Base-by-base conservation (phyloP, 1,140 invertebrate genomes). In the Cheumatopsyche charites region DNA sequence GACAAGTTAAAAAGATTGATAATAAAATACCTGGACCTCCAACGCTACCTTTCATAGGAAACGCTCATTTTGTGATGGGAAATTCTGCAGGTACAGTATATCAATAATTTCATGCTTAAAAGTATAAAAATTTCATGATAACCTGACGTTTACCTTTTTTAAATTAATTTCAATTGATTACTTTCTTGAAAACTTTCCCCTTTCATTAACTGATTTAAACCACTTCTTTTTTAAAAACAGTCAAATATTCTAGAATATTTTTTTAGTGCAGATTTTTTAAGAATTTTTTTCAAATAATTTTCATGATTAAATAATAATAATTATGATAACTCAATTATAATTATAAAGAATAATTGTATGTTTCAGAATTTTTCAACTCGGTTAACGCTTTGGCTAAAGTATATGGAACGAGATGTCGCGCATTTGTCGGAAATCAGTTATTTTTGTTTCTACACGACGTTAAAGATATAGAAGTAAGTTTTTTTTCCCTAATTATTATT, bases 391-490 rank as follows among this genome's bases (percentile, higher is more conserved):
- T 74, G 73, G 69, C 6, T n/a, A n/a, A 49, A 0, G 42, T 26
- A 21, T 68, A 74, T 41, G 73, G 73, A 13, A 55, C 63, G 17
- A 58, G 73, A 63, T 74, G 68, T 52, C n/a, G 70, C 6, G n/a
- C 49, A 13, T 75, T 75, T 19, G 42, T 75, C 5, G 73, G 66
- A 12, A 66, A 55, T 21, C 25, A 72, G 19, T 36, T 70, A n/a
- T 36, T 67, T 45, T 11, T 75, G 12, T 4, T 65, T 13, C 12
- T 75, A 17, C 26, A 70, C 2, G 70, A 72, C 62, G 47, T 70
- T 42, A 75, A 70, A 67, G 73, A 75, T 63, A 58, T 72, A 25
- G 73, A 75, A 66, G 73, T 75, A 15, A 23, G n/a, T n/a, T n/a
- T n/a, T n/a, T n/a, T n/a, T n/a, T n/a, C n/a, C n/a, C n/a, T n/a